Percentiles rank a stretch among this genome's conserved stretches.
Evolutionary conservation across 2,113 vertebrate genomes (phyloP).

Genomic region (Ciconia boyciana): DNA sequence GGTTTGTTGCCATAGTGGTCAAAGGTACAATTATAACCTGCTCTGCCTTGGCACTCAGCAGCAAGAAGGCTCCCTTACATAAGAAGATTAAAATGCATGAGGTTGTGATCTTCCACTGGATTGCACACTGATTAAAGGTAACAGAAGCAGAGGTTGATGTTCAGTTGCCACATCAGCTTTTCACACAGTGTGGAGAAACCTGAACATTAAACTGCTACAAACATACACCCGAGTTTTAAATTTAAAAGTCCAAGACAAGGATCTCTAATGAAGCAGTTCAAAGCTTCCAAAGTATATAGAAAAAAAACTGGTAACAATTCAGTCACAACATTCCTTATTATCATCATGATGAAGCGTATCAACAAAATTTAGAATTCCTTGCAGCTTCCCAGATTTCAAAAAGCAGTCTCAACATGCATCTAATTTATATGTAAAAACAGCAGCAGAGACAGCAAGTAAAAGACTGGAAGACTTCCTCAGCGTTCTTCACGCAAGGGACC

Average conservation of each 20-base stretch:
- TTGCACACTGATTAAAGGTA: not conserved
- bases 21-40: not conserved
- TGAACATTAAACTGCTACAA: not conserved
- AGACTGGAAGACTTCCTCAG: not conserved
- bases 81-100: not conserved
- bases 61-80: not conserved
- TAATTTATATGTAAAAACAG: not conserved
- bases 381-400: not conserved
- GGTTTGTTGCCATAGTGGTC: not conserved
- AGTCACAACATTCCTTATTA: not conserved
- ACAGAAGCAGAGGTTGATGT: not conserved
- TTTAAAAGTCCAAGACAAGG: not conserved
- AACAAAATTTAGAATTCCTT: not conserved
- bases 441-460: not conserved
- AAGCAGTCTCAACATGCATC: not conserved
- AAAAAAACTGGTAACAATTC: not conserved
- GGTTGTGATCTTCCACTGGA: not conserved
- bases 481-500: not conserved
- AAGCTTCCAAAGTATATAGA: not conserved
- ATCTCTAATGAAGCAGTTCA: not conserved
- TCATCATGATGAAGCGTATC: not conserved
- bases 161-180: not conserved
- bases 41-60: not conserved
- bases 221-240: not conserved
- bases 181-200: not conserved